Base-by-base conservation (phyloP, 2,797 vertebrate genomes). In the Philypnodon macrostomus region DNA sequence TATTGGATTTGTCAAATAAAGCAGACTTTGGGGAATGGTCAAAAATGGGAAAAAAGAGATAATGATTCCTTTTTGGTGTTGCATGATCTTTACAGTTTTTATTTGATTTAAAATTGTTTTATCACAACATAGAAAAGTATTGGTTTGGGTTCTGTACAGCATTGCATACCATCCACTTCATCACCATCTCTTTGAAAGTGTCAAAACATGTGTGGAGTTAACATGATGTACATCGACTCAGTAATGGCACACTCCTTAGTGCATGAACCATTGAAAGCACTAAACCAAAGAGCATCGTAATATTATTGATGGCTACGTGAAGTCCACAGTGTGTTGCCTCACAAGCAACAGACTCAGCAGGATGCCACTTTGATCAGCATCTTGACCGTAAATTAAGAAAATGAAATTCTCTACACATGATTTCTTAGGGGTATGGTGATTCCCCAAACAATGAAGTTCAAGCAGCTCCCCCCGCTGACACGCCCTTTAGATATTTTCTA, bases 401-500 rank as follows among this genome's bases (percentile, higher is more conserved):
- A 70, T 53, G 1, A 52, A 65, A 67, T 54, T 15, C 27, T 41
- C 7, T 31, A 11, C 15, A 9, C 16, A 47, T 63, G 24, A 50
- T 55, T 63, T 75, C 31, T 62, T 0, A 31, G 13, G 34, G 53
- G 45, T 42, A 24, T 53, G 30, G 58, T 41, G 11, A 70, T 57
- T 61, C 55, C 24, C 23, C 27, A 7, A 63, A 58, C 16, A 51
- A 33, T 34, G 7, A 50, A 34, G 49, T 67, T 75, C 62, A 76
- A 49, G 32, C 36, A 73, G 35, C 35, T 42, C 57, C 49, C 41
- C 31, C 34, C 49, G 53, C 41, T 79, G 58, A 67, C 54, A 15
- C 14, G 24, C 29, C 58, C 61, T 41, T 67, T 24, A 57, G 29
- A 70, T 31, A 53, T 69, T 76, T 78, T 70, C 50, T 51, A 58